Conservation (phyloP, 1,140 invertebrate species). For the Tenebrio molitor region DNA sequence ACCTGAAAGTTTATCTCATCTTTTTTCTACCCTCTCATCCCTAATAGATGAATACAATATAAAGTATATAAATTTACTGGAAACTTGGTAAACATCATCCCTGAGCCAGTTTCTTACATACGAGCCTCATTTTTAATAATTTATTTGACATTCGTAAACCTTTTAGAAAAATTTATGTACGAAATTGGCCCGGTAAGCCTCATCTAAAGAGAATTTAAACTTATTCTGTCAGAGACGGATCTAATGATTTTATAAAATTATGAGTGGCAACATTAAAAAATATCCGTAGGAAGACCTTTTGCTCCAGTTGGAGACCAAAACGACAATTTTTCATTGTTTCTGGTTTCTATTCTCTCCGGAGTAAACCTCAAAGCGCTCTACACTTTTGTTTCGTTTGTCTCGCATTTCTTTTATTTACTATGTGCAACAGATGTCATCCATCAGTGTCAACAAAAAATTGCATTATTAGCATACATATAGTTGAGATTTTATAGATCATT, state of each 20-base stretch:
- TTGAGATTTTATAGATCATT: conserved; percentile 40
- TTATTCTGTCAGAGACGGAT: background rate
- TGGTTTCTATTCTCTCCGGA: background rate
- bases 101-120: background rate
- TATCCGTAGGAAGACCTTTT: background rate
- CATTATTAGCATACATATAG: conserved; percentile 35
- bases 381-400: conserved; percentile 23
- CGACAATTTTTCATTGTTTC: conserved; percentile 4
- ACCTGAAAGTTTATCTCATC: background rate
- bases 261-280: background rate
- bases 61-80: background rate
- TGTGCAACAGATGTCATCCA: conserved; percentile 38
- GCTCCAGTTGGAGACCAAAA: background rate
- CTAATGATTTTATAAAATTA: background rate
- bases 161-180: conserved; percentile 8
- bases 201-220: background rate
- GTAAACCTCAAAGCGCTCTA: conserved; percentile 5
- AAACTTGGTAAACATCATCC: background rate
- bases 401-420: conserved; percentile 28
- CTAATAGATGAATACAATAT: background rate
- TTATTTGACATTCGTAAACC: background rate
- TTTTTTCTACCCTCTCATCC: background rate
- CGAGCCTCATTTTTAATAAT: background rate
- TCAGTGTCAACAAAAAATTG: conserved; percentile 39
- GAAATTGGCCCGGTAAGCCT: background rate